phyloP scores from a whole-genome alignment of 2,888 invertebrate genomes.

The Leptura quadrifasciata region DNA sequence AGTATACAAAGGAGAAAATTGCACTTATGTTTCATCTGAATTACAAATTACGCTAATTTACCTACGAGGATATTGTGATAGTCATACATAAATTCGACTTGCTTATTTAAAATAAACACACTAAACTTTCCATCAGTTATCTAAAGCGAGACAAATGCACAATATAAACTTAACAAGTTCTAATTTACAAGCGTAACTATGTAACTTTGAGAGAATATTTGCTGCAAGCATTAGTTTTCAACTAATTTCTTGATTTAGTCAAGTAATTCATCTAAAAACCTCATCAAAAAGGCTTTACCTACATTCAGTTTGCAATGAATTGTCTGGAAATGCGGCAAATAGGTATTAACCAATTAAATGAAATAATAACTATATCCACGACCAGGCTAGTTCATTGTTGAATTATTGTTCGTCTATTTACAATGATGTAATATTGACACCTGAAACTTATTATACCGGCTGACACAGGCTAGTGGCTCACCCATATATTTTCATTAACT shows the following conservation, averaged over 20 bases:
- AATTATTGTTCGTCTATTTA: no score
- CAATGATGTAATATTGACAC: no score
- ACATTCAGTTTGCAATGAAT: no score
- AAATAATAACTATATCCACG: no score
- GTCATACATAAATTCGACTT: conserved; percentile 22
- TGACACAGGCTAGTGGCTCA: no score
- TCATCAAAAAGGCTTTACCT: neutral
- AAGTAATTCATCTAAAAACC: neutral
- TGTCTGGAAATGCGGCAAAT: no score
- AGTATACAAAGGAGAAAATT: conserved; percentile 9
- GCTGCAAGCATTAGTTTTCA: conserved; percentile 12
- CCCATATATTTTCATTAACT: no score
- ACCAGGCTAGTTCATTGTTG: no score
- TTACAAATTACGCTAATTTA: conserved; percentile 19
- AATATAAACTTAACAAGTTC: conserved; percentile 28
- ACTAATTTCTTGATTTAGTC: conserved; percentile 8
- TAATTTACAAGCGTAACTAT: conserved; percentile 13
- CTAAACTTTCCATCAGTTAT: conserved; percentile 17
- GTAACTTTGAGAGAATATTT: conserved; percentile 20
- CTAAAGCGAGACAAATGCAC: conserved; percentile 7
- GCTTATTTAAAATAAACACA: conserved; percentile 25
- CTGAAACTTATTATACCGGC: no score
- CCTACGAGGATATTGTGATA: conserved; percentile 10
- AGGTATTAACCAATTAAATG: no score
- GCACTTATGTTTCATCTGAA: neutral